phyloP scores from a whole-genome alignment of 2,113 vertebrate genomes.

The Cygnus atratus region DNA sequence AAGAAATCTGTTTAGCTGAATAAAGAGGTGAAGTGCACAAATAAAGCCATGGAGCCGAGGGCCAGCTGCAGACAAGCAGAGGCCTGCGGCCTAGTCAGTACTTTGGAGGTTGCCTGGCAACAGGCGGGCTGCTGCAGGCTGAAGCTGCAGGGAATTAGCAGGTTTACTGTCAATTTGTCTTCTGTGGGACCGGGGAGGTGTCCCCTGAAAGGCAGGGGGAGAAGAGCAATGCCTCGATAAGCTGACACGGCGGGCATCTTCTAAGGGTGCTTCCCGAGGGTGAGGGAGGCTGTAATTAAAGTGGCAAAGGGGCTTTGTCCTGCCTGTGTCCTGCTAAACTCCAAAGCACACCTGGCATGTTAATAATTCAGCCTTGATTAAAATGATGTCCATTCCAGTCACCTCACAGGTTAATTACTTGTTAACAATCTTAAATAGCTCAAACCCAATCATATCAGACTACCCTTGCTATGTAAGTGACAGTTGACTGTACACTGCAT shows the following conservation, averaged over 20 bases:
- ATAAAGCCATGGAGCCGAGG: not conserved
- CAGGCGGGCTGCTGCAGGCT: constrained; percentile 20
- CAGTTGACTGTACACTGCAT: not conserved
- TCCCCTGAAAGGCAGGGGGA: not conserved
- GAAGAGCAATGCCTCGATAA: not conserved
- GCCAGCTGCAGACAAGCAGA: constrained; percentile 3
- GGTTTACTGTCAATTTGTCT: not conserved
- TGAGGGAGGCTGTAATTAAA: not conserved
- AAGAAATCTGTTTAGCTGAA: not conserved
- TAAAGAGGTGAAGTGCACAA: constrained; percentile 18
- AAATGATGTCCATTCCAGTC: not conserved
- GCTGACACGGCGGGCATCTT: not conserved
- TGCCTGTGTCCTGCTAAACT: not conserved
- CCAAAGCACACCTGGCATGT: not conserved
- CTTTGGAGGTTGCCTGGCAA: constrained; percentile 69
- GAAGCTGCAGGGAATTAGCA: constrained; percentile 51
- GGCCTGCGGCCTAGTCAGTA: not conserved
- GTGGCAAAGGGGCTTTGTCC: not conserved
- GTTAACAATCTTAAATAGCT: not conserved
- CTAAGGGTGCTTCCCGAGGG: not conserved
- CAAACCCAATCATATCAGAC: not conserved
- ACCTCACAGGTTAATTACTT: constrained; percentile 32
- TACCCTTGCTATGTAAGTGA: not conserved
- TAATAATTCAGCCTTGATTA: constrained; percentile 32
- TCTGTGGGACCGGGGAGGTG: not conserved